Conservation (phyloP, 2,888 invertebrate genomes). For the Eumacrocentrus americanus region DNA sequence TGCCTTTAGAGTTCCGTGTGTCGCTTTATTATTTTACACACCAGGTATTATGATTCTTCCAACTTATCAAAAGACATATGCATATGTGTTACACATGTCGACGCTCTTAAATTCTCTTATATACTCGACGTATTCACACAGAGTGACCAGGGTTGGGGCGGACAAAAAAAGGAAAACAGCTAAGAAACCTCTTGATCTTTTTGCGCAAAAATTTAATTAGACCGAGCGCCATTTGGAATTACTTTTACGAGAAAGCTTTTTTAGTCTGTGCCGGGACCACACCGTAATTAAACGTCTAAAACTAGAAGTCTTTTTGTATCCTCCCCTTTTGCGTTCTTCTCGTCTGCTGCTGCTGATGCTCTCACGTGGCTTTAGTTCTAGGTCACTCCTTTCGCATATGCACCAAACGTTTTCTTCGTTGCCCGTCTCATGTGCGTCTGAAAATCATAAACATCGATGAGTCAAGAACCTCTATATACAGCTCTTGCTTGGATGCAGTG, state of each 20-base stretch:
- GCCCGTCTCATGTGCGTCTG: background rate
- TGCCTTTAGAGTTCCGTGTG: too few species aligned
- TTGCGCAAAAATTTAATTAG: constrained; percentile 55
- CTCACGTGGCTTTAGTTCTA: background rate
- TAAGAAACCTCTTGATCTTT: constrained; percentile 39
- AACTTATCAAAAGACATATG: too few species aligned
- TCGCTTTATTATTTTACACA: too few species aligned
- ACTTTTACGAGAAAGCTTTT: constrained; percentile 36
- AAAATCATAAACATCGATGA: constrained; percentile 6
- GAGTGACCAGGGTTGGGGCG: too few species aligned
- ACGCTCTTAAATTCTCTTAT: too few species aligned
- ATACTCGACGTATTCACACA: too few species aligned
- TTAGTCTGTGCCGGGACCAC: constrained; percentile 25
- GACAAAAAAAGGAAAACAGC: too few species aligned
- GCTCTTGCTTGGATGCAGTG: background rate
- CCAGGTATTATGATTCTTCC: too few species aligned
- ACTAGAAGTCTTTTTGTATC: constrained; percentile 35
- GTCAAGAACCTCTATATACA: background rate
- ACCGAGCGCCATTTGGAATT: constrained; percentile 37
- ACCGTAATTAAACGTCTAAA: constrained; percentile 49
- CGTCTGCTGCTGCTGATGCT: background rate
- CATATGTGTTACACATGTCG: too few species aligned
- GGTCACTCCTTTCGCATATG: background rate
- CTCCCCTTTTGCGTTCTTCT: background rate
- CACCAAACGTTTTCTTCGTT: background rate